Conservation (phyloP, 2,113 vertebrate species). For the Orientallactaga bullata region DNA sequence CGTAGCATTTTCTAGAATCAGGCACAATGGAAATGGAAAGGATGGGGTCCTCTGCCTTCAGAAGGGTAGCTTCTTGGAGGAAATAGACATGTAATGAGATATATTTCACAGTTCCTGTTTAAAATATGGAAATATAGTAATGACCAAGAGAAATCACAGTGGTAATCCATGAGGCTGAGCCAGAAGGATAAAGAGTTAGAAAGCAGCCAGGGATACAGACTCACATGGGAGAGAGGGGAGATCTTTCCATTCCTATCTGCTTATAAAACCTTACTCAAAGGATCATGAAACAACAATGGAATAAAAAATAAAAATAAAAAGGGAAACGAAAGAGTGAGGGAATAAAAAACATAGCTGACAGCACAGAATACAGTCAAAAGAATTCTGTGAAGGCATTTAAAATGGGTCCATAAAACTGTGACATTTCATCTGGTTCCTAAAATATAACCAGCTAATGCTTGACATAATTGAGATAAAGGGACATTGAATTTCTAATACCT, state of each 20-base stretch:
- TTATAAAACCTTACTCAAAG: not conserved
- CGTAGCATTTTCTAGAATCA: not conserved
- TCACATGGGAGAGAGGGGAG: not conserved
- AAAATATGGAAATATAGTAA: not conserved
- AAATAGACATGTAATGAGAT: not conserved
- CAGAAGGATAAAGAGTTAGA: not conserved
- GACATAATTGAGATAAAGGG: not conserved
- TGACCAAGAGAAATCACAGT: not conserved
- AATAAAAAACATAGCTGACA: not conserved
- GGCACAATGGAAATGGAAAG: not conserved
- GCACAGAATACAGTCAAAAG: not conserved
- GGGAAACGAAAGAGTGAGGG: not conserved
- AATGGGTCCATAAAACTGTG: not conserved
- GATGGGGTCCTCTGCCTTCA: not conserved
- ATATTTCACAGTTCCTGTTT: not conserved
- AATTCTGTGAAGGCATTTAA: not conserved
- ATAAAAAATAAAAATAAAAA: too few species aligned
- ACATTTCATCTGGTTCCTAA: not conserved
- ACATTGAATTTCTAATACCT: not conserved
- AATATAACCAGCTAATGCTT: conserved; percentile 19
- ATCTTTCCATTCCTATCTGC: not conserved
- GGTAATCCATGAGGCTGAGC: not conserved
- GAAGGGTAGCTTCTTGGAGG: not conserved
- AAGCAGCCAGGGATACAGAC: not conserved
- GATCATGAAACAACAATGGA: not conserved